These are phyloP conservation scores for Nestor notabilis DNA, from an alignment of 2,113 vertebrate genomes.

Conservation along the genomic window DNA sequence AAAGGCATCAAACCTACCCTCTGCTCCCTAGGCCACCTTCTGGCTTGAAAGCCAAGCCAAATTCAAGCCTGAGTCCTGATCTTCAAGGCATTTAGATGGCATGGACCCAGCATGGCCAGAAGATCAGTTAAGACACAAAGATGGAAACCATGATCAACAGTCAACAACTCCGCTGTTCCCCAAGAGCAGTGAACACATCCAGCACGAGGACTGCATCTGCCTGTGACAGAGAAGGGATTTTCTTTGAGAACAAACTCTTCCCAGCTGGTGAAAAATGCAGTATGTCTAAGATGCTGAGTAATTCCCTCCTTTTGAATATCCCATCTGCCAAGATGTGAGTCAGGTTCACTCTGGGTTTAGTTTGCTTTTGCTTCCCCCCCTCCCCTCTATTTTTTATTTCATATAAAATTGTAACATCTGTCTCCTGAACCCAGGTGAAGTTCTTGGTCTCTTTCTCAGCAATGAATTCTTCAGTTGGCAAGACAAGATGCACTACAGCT, in stretches of 20 bases:
- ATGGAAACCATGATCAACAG: background rate
- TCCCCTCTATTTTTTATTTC: background rate
- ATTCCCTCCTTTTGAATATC: background rate
- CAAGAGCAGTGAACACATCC: background rate
- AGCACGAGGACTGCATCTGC: background rate
- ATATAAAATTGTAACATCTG: background rate
- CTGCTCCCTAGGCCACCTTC: background rate
- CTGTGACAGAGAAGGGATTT: background rate
- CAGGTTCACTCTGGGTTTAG: background rate
- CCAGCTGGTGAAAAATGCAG: background rate
- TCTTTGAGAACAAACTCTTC: background rate
- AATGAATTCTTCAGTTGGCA: background rate
- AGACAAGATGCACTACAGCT: background rate
- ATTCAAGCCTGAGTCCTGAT: background rate
- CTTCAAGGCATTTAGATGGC: background rate
- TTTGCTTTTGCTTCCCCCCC: background rate
- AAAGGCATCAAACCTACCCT: background rate
- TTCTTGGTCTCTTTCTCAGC: background rate
- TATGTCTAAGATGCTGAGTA: background rate
- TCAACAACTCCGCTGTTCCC: background rate
- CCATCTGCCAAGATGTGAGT: background rate
- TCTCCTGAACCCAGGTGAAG: background rate
- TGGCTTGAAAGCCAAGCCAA: background rate
- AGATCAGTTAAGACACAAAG: background rate
- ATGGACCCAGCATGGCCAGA: background rate